Evolutionary conservation across 2,888 invertebrate genomes (phyloP), one percentile per base, ranked within the genome.

Genomic region (Drosophila macrothrix): DNA sequence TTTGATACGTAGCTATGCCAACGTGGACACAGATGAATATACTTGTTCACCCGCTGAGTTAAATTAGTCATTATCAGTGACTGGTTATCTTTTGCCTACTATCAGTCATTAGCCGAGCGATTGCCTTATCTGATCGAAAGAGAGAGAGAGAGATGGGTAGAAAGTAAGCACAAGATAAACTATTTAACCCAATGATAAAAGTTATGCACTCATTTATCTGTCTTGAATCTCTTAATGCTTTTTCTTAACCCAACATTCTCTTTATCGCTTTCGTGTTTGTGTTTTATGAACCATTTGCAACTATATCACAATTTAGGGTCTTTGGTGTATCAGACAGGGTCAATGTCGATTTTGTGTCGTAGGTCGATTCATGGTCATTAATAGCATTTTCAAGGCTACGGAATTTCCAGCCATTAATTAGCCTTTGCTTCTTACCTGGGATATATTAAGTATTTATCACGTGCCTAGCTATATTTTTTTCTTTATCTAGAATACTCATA

Each of bases 381-480:
- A 37, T 37, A 25, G 25, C 28, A 5, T 29, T 33, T 41, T 65
- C 69, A 80, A 75, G 68, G 68, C 19, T 54, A 2, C 29, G 50
- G 41, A 19, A 61, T 54, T 56, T 28, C 28, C 3, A 25, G 52
- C n/a, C 5, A 43, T 33, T 41, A 67, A 61, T 58, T 67, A 46
- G 35, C 41, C 49, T 4, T 10, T 16, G 16, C 14, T 28, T 4
- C 37, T 29, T n/a, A 14, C n/a, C 28, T 60, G 28, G 33, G 16
- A 19, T 9, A 22, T 29, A 74, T 69, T 64, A 65, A 16, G 22
- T 41, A 68, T 73, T 46, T 65, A 59, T 54, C 58, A 56, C 59
- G 41, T 67, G 61, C 12, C 7, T 6, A 25, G 31, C 35, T 33
- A 5, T 9, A 3, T 12, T 53, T 62, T 19, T 55, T 29, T 31